phyloP scores from a whole-genome alignment of 2,888 invertebrate genomes.

The Hirtodrosophila histrioides region DNA sequence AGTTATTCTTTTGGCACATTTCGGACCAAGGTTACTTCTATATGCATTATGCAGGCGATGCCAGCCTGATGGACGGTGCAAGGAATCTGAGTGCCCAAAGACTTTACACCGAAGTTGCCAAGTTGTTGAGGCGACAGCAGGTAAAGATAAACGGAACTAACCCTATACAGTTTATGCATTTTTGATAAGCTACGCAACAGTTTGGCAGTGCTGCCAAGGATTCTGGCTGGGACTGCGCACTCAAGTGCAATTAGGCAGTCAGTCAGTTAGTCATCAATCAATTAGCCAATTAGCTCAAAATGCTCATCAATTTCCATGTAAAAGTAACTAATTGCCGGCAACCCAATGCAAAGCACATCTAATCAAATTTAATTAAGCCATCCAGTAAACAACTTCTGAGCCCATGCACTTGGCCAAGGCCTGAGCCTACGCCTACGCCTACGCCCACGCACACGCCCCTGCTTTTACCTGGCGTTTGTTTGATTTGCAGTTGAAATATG shows the following conservation, averaged over 20 bases:
- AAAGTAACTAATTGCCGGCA: slow-evolving; percentile 74
- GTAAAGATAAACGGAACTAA: slow-evolving; percentile 29
- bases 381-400: slow-evolving; percentile 56
- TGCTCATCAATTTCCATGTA: slow-evolving; percentile 65
- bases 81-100: slow-evolving; percentile 52
- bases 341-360: slow-evolving; percentile 65
- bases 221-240: not conserved
- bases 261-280: slow-evolving; percentile 64
- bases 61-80: slow-evolving; percentile 43
- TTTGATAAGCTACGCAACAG: slow-evolving; percentile 46
- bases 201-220: slow-evolving; percentile 1
- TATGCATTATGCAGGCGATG: slow-evolving; percentile 64
- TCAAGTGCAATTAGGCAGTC: slow-evolving; percentile 55
- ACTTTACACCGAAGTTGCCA: slow-evolving; percentile 9
- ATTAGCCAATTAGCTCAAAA: slow-evolving; percentile 73
- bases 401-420: slow-evolving; percentile 29
- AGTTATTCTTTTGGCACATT: slow-evolving; percentile 73
- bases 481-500: slow-evolving; percentile 75
- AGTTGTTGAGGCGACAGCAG: slow-evolving; percentile 24
- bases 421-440: slow-evolving; percentile 24
- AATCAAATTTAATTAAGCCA: slow-evolving; percentile 79
- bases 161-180: slow-evolving; percentile 25
- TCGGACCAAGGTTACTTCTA: slow-evolving; percentile 74
- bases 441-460: slow-evolving; percentile 25
- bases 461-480: slow-evolving; percentile 56